A percentile compares a stretch with the other conserved stretches of the same genome.
These are phyloP conservation scores for Pomatorhinus ruficollis DNA, from an alignment of 2,113 vertebrate species.

Conservation along the genomic window DNA sequence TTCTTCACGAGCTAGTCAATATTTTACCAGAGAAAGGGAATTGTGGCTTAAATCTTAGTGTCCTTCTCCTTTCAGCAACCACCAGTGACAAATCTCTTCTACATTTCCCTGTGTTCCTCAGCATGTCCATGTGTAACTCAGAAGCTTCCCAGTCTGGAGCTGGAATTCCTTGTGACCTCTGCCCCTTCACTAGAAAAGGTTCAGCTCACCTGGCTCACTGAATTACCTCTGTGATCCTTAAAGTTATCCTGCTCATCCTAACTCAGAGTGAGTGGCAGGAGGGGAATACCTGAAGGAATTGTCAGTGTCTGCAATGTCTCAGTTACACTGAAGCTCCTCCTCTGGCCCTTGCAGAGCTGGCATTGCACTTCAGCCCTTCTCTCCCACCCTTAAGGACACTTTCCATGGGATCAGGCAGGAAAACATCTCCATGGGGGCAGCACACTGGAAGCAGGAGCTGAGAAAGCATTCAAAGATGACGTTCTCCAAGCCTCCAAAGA, in stretches of 20 bases:
- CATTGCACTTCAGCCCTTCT: neutral
- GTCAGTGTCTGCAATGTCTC: neutral
- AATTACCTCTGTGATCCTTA: neutral
- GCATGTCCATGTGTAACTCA: neutral
- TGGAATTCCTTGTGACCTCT: neutral
- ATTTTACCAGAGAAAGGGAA: neutral
- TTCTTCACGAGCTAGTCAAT: neutral
- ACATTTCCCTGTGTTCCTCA: neutral
- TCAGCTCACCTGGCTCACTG: neutral
- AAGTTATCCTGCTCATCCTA: neutral
- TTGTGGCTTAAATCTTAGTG: neutral
- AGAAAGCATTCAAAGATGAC: neutral
- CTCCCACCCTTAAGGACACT: neutral
- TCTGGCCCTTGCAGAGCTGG: neutral
- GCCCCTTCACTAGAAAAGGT: neutral
- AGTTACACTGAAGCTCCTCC: neutral
- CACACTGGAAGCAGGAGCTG: neutral
- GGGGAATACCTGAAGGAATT: neutral
- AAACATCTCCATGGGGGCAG: neutral
- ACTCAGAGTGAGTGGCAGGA: neutral
- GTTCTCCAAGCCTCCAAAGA: neutral
- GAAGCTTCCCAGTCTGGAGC: neutral
- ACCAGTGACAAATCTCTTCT: neutral
- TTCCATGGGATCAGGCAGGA: rapidly evolving
- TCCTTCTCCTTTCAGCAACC: neutral